Percentiles rank a stretch among this genome's conserved stretches.
phyloP scores from a whole-genome alignment of 2,113 vertebrate species.

The Gasterosteus aculeatus region DNA sequence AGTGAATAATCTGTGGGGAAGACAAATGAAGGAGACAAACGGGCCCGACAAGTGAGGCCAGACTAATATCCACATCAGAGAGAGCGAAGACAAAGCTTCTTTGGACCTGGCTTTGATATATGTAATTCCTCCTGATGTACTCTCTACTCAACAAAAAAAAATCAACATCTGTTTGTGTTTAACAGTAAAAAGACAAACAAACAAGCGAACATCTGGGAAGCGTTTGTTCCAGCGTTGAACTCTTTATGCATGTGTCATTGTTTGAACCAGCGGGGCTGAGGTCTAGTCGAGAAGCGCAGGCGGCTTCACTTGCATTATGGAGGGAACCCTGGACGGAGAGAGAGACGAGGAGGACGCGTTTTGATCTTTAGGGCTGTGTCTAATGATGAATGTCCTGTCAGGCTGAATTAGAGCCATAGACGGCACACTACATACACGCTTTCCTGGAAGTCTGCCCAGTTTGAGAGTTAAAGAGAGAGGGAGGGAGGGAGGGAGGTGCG shows the following conservation, averaged over 20 bases:
- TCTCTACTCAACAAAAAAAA: constrained; percentile 47
- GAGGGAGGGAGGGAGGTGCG: constrained; percentile 7
- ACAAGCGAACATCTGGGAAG: constrained; percentile 9
- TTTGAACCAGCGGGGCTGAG: constrained; percentile 3
- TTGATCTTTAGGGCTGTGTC: constrained; percentile 60
- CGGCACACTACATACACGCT: constrained; percentile 55
- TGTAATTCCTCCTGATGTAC: constrained; percentile 57
- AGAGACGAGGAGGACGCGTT: constrained; percentile 7
- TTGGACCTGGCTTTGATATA: constrained; percentile 52
- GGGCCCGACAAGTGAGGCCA: constrained; percentile 54
- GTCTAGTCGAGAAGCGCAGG: background rate
- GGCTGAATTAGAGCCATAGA: constrained; percentile 73
- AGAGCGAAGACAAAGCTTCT: constrained; percentile 31
- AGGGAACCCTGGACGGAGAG: background rate
- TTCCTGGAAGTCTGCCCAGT: constrained; percentile 71
- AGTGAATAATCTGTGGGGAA: constrained; percentile 59
- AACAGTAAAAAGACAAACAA: background rate
- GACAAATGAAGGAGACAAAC: constrained; percentile 53
- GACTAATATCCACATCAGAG: constrained; percentile 49
- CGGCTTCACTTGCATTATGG: background rate
- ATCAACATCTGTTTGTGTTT: constrained; percentile 43
- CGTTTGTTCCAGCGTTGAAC: constrained; percentile 8
- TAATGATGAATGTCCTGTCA: constrained; percentile 84
- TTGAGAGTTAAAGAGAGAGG: constrained; percentile 12
- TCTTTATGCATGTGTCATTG: constrained; percentile 7